Evolutionary conservation across 1,140 invertebrate species (phyloP).

Genomic region (Phymorhynchus buccinoides): DNA sequence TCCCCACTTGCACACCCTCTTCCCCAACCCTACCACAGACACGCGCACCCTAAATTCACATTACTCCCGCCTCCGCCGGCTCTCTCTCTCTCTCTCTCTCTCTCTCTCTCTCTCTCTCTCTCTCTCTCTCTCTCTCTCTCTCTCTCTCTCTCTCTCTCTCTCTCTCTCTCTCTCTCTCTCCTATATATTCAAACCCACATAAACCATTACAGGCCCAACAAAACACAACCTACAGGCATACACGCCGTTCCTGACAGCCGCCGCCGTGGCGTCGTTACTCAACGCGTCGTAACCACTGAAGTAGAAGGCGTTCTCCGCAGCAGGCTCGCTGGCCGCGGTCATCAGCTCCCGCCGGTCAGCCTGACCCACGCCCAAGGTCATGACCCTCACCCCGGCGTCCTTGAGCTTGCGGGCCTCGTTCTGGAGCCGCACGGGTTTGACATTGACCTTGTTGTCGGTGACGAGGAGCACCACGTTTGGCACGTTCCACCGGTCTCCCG

Average conservation of each 20-base stretch:
- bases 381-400: constrained; percentile 49
- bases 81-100: too few relatives aligned
- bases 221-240: constrained; percentile 52
- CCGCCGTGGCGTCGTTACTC: constrained; percentile 33
- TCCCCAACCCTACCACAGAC: too few relatives aligned
- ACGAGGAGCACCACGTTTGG: constrained; percentile 57
- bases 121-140: too few relatives aligned
- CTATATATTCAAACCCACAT: too few relatives aligned
- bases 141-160: too few relatives aligned
- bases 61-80: too few relatives aligned
- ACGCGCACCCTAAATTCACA: too few relatives aligned
- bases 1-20: too few relatives aligned
- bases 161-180: too few relatives aligned
- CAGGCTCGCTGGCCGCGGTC: constrained; percentile 52
- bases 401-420: constrained; percentile 52
- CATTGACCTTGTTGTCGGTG: constrained; percentile 55
- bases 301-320: constrained; percentile 39
- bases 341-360: constrained; percentile 45
- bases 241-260: constrained; percentile 36
- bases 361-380: constrained; percentile 54
- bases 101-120: too few relatives aligned
- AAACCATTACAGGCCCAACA: too few relatives aligned
- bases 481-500: constrained; percentile 58
- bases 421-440: constrained; percentile 37
- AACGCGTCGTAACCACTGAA: constrained; percentile 39